phyloP scores from a whole-genome alignment of 2,113 vertebrate species.

The Gymnorhina tibicen region DNA sequence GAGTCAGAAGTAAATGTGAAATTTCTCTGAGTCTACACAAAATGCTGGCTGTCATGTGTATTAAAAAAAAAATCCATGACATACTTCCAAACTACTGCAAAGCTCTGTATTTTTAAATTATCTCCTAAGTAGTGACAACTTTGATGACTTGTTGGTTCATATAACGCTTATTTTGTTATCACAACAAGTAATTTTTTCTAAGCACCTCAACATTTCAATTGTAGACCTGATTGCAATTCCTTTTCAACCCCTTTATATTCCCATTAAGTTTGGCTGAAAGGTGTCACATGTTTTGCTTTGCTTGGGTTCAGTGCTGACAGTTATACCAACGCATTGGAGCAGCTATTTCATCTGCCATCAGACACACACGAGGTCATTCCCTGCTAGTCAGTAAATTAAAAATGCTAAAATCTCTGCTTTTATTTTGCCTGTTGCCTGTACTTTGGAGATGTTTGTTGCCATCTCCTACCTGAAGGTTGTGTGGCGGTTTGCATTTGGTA shows the following conservation, averaged over 20 bases:
- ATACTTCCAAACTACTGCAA: constrained; percentile 6
- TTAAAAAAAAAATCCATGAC: not conserved
- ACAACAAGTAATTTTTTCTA: constrained; percentile 29
- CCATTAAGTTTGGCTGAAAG: constrained; percentile 38
- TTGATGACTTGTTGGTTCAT: constrained; percentile 18
- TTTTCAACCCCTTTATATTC: constrained; percentile 28
- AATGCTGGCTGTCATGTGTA: not conserved
- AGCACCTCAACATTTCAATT: not conserved
- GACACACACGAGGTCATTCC: not conserved
- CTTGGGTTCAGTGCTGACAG: constrained; percentile 3
- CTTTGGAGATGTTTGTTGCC: not conserved
- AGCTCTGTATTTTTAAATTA: constrained; percentile 34
- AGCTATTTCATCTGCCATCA: not conserved
- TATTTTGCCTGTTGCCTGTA: not conserved
- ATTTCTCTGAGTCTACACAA: not conserved
- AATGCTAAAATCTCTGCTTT: not conserved
- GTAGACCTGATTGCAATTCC: not conserved
- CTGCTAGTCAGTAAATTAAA: not conserved
- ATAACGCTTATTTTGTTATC: constrained; percentile 15
- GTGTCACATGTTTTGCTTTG: constrained; percentile 13
- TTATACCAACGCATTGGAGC: not conserved
- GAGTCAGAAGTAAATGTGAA: constrained; percentile 33
- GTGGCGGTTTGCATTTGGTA: not conserved
- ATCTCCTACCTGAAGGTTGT: not conserved
- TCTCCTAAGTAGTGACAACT: not conserved